phyloP scores from a whole-genome alignment of 2,797 vertebrate species.

The Anguilla pacifica region DNA sequence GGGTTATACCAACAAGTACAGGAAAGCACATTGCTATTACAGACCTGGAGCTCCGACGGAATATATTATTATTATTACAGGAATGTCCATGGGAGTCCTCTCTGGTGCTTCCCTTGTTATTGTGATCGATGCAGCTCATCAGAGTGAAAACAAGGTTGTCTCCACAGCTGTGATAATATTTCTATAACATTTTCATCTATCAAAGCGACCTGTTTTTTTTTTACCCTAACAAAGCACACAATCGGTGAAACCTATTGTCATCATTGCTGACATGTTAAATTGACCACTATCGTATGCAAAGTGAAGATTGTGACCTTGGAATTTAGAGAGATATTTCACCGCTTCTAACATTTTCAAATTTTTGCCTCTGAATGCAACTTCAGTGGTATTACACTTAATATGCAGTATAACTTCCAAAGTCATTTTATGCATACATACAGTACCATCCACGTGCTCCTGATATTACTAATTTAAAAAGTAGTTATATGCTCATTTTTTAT shows the following conservation, averaged over 20 bases:
- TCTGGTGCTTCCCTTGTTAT: neutral
- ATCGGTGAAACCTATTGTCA: neutral
- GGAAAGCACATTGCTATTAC: neutral
- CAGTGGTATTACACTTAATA: neutral
- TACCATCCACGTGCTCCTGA: neutral
- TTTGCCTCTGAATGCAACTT: neutral
- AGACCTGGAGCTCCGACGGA: neutral
- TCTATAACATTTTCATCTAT: neutral
- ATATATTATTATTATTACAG: neutral
- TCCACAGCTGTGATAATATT: constrained; percentile 15
- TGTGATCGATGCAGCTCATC: neutral
- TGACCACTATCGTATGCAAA: neutral
- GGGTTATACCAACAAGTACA: neutral
- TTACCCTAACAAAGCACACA: neutral
- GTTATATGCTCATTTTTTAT: neutral
- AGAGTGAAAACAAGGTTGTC: neutral
- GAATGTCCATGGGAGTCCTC: neutral
- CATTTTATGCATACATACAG: neutral
- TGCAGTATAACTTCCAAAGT: neutral
- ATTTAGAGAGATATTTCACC: neutral
- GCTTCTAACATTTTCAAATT: neutral
- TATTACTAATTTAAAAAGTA: neutral
- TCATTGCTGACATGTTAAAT: neutral
- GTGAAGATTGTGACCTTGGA: neutral
- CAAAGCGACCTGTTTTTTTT: neutral